phyloP scores from a whole-genome alignment of 2,113 vertebrate genomes.

The Myrmecophaga tridactyla region DNA sequence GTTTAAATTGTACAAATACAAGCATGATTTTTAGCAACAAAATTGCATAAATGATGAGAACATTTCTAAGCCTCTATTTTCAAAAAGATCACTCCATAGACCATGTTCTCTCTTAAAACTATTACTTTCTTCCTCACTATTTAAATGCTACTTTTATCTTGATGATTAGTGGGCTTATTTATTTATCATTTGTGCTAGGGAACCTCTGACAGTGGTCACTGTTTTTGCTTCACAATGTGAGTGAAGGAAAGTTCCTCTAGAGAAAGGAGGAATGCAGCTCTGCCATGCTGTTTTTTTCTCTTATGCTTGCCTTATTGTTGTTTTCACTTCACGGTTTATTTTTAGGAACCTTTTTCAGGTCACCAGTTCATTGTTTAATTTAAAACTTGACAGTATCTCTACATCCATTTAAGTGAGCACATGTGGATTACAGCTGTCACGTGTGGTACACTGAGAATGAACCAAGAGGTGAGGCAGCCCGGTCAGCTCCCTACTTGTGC shows the following conservation, averaged over 20 bases:
- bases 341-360: neutral
- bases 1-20: neutral
- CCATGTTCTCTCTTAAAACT: neutral
- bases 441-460: neutral
- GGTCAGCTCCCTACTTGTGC: neutral
- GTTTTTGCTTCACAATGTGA: neutral
- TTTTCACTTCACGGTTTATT: neutral
- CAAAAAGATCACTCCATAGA: neutral
- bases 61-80: neutral
- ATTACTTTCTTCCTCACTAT: neutral
- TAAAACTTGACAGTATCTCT: neutral
- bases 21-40: neutral
- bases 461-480: neutral
- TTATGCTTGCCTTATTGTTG: neutral
- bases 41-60: neutral
- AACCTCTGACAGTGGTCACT: neutral
- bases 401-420: neutral
- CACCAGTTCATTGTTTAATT: neutral
- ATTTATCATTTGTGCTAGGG: neutral
- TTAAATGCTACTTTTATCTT: neutral
- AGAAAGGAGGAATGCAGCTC: neutral
- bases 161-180: neutral
- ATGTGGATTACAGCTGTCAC: neutral
- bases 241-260: neutral
- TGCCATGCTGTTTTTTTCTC: neutral